Percentiles rank a stretch among this genome's conserved stretches.
phyloP scores from a whole-genome alignment of 2,888 invertebrate species.

The Stenotaenia linearis region DNA sequence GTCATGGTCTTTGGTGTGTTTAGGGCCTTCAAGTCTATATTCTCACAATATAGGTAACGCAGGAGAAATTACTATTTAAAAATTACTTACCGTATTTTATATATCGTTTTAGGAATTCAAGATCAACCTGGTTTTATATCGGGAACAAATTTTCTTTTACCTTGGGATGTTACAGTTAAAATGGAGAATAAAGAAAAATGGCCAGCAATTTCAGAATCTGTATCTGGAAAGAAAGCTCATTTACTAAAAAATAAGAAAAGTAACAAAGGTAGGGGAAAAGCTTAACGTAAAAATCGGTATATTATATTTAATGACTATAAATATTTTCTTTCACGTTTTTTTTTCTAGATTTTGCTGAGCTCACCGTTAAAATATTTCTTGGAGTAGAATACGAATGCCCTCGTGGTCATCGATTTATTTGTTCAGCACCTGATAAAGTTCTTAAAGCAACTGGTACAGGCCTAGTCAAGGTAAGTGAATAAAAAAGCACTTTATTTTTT shows the following conservation, averaged over 20 bases:
- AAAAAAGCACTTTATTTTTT: background rate
- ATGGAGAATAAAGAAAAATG: constrained; percentile 47
- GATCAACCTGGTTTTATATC: constrained; percentile 88
- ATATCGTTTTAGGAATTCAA: constrained; percentile 63
- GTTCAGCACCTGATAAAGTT: constrained; percentile 76
- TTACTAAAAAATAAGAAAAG: constrained; percentile 44
- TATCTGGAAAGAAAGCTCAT: constrained; percentile 41
- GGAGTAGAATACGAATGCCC: constrained; percentile 97
- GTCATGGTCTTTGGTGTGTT: constrained; percentile 83
- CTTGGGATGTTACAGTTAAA: constrained; percentile 81
- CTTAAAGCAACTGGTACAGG: constrained; percentile 66
- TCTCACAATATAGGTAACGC: constrained; percentile 57
- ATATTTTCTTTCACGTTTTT: no score
- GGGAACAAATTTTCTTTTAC: constrained; percentile 82
- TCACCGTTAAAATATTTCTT: constrained; percentile 83
- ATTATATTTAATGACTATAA: no score
- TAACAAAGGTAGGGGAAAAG: constrained; percentile 35
- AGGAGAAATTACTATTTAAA: background rate
- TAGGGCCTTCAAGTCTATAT: constrained; percentile 85
- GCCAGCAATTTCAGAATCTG: constrained; percentile 45
- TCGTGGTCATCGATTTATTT: constrained; percentile 93
- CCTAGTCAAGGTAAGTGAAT: constrained; percentile 55
- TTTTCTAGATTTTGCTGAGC: constrained; percentile 49
- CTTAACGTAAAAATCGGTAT: no score
- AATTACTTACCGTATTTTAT: no score